These are phyloP conservation scores for Epizoanthus illoricatus DNA, from an alignment of 92 coral and sea anemone species.

Conservation along the genomic window DNA sequence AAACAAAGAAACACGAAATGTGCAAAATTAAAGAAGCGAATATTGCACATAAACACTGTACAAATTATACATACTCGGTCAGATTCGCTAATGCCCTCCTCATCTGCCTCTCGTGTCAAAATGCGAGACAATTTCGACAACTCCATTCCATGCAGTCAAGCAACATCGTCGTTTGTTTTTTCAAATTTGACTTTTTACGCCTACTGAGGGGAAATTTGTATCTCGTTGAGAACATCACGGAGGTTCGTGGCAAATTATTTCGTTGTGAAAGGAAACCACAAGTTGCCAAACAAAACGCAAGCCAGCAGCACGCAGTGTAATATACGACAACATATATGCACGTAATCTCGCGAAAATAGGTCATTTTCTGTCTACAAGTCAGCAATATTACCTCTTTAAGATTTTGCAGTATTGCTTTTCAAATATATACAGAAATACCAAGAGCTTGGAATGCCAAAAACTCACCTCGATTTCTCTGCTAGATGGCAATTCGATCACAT, in stretches of 20 bases:
- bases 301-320: neutral
- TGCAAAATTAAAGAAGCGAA: neutral
- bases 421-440: neutral
- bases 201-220: neutral
- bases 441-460: neutral
- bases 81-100: neutral
- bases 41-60: too few species aligned
- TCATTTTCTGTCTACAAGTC: neutral
- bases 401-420: neutral
- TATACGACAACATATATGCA: too few species aligned
- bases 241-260: neutral
- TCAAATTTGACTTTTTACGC: neutral
- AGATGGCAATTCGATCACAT: constrained; percentile 34
- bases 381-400: neutral
- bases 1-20: constrained; percentile 16
- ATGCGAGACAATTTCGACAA: neutral
- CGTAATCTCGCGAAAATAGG: too few species aligned
- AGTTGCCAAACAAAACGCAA: constrained; percentile 3
- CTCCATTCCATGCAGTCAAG: neutral
- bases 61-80: neutral
- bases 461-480: constrained; percentile 40
- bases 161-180: neutral
- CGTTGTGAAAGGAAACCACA: neutral
- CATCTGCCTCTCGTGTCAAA: neutral
- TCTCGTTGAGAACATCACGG: neutral